Evolutionary conservation across 2,888 invertebrate genomes (phyloP), one percentile per base, ranked within the genome.

Genomic region (Lepidochrysops patricia): DNA sequence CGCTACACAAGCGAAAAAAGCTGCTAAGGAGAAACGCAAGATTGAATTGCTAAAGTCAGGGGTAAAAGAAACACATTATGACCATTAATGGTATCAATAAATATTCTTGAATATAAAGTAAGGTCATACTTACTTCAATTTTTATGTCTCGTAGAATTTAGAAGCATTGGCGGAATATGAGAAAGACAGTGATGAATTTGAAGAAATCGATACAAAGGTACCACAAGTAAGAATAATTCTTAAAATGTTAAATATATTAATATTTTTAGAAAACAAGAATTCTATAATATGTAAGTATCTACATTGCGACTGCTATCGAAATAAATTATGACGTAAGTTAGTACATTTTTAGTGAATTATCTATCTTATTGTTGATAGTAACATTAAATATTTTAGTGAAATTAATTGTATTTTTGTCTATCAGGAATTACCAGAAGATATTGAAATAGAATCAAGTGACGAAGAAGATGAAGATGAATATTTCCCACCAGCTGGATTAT

Each of bases 401-500:
- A 15, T 43, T 25, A 19, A 57, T 29, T 15, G 34, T 12, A 57
- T n/a, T 49, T 12, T 5, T 25, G 7, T 35, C 23, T 60, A 61
- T 5, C 15, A 84, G 82, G 76, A 78, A 25, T 60, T 75, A 29
- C 66, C 74, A 1, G 83, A 82, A 2, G 79, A 73, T 2, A 12
- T 50, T 34, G 72, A 72, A 48, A 75, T 76, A 29, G 75, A 72
- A 27, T 70, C 67, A 4, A 67, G 60, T 2, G 70, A 67, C 9
- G 76, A 73, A 0, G 77, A 84, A 29, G 74, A 82, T 32, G 78
- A 76, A 19, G 66, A 79, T 3, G 86, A 85, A 63, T 84, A 86
- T 60, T 76, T 86, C 13, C 85, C 87, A 0, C 87, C 87, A 0
- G 63, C 84, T 1, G 86, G 81, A 0, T 72, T 85, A 0, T 61